Evolutionary conservation across 1,140 invertebrate species (phyloP).

Genomic region (Asobara japonica): DNA sequence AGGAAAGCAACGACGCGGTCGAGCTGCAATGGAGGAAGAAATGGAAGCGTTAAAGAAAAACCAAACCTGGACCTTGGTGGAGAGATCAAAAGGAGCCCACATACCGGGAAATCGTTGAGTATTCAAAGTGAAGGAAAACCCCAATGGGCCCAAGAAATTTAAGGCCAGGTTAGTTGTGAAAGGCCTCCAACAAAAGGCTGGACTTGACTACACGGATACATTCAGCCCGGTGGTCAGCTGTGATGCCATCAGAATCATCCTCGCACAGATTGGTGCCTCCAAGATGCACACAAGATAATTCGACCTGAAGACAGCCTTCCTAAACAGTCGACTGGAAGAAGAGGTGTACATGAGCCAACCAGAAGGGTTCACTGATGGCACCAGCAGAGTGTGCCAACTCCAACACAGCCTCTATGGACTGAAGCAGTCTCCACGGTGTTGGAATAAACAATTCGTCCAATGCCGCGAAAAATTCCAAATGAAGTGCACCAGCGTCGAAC

Average conservation of each 20-base stretch:
- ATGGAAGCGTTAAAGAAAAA: conserved; percentile 34
- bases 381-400: conserved; percentile 40
- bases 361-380: conserved; percentile 40
- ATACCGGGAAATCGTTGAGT: conserved; percentile 38
- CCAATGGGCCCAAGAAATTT: conserved; percentile 19
- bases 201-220: conserved; percentile 33
- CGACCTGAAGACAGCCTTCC: conserved; percentile 57
- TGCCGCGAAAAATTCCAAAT: conserved; percentile 23
- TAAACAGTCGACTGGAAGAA: conserved; percentile 54
- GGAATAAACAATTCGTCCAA: conserved; percentile 49
- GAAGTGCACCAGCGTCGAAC: conserved; percentile 28
- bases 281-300: conserved; percentile 41
- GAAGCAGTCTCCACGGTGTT: conserved; percentile 57
- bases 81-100: conserved; percentile 27
- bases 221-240: conserved; percentile 31
- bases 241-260: conserved; percentile 25
- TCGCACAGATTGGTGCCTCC: conserved; percentile 25
- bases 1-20: conserved; percentile 13
- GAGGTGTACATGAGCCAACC: conserved; percentile 36
- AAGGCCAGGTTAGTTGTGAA: conserved; percentile 39
- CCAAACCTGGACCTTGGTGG: conserved; percentile 37
- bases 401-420: conserved; percentile 44
- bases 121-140: conserved; percentile 30
- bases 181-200: conserved; percentile 33
- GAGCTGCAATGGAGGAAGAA: conserved; percentile 33